A percentile compares a stretch with the other conserved stretches of the same genome.
Evolutionary conservation across 2,888 invertebrate genomes (phyloP).

Genomic region (Lasioglossum vierecki): DNA sequence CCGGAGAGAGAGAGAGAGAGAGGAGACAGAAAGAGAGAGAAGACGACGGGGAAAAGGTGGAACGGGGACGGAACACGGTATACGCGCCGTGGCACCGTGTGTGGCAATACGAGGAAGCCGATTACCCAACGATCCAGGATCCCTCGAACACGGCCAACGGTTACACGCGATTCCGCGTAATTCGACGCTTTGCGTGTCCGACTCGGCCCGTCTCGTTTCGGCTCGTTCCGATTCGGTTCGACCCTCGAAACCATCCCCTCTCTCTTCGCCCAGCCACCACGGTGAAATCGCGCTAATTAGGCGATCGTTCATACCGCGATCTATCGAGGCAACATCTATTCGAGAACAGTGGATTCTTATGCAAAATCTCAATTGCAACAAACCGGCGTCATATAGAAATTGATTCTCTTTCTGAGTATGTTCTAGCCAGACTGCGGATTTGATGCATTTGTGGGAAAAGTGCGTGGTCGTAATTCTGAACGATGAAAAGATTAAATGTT

Average conservation of each 20-base stretch:
- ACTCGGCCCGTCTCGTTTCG: conserved; percentile 5
- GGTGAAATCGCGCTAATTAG: background rate
- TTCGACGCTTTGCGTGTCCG: conserved; percentile 33
- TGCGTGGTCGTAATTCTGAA: too few relatives aligned
- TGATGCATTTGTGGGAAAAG: too few relatives aligned
- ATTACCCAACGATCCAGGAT: conserved; percentile 77
- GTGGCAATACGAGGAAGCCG: conserved; percentile 81
- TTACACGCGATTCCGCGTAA: conserved; percentile 66
- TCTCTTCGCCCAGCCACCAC: background rate
- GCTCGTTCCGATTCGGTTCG: background rate
- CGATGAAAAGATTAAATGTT: too few relatives aligned
- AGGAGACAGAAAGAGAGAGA: conserved; percentile 24
- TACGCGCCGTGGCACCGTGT: conserved; percentile 60
- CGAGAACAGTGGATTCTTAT: too few relatives aligned
- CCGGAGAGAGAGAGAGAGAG: conserved; percentile 12
- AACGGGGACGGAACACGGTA: conserved; percentile 24
- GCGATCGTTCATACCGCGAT: background rate
- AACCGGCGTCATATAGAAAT: background rate
- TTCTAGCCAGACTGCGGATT: too few relatives aligned
- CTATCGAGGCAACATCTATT: background rate
- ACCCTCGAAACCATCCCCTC: background rate
- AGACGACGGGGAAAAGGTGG: conserved; percentile 13
- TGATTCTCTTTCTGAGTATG: too few relatives aligned
- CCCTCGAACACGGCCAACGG: conserved; percentile 56
- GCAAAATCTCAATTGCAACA: background rate